Percentiles rank a stretch among this genome's conserved stretches.
Evolutionary conservation across 2,797 vertebrate genomes (phyloP).

Genomic region (Ctenopoma multispine): DNA sequence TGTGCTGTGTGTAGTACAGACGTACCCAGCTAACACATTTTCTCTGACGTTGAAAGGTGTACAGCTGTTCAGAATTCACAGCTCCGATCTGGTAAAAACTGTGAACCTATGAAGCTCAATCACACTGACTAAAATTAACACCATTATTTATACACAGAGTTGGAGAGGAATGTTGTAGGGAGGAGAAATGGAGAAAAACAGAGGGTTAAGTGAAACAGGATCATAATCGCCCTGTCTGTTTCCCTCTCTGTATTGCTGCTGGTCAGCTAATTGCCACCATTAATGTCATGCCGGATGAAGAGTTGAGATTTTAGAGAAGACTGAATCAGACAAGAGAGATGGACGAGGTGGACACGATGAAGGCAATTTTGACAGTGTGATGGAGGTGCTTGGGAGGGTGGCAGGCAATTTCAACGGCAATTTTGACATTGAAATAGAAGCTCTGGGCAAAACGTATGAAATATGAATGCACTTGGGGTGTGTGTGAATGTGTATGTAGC

Average conservation of each 20-base stretch:
- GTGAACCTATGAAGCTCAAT: slow-evolving; percentile 74
- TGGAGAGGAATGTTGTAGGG: slow-evolving; percentile 43
- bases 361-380: slow-evolving; percentile 54
- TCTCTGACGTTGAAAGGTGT: slow-evolving; percentile 60
- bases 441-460: slow-evolving; percentile 74
- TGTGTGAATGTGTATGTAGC: slow-evolving; percentile 58
- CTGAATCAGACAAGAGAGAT: slow-evolving; percentile 30
- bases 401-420: slow-evolving; percentile 65
- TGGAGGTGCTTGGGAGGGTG: slow-evolving; percentile 44
- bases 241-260: slow-evolving; percentile 38
- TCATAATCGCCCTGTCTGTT: slow-evolving; percentile 61
- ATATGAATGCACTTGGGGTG: slow-evolving; percentile 64
- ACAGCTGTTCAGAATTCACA: slow-evolving; percentile 82
- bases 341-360: slow-evolving; percentile 43
- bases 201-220: slow-evolving; percentile 60
- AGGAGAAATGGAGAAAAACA: slow-evolving; percentile 27
- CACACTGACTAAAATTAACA: slow-evolving; percentile 84
- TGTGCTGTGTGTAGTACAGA: too few relatives aligned
- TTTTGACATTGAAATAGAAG: slow-evolving; percentile 67
- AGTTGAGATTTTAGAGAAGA: slow-evolving; percentile 29
- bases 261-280: slow-evolving; percentile 78
- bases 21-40: neutral
- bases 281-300: slow-evolving; percentile 65
- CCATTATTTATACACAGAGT: slow-evolving; percentile 83
- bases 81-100: slow-evolving; percentile 68